A percentile compares a stretch with the other conserved stretches of the same genome.
Conservation (phyloP, 2,797 vertebrate species). For the Sebastes oblongus region DNA sequence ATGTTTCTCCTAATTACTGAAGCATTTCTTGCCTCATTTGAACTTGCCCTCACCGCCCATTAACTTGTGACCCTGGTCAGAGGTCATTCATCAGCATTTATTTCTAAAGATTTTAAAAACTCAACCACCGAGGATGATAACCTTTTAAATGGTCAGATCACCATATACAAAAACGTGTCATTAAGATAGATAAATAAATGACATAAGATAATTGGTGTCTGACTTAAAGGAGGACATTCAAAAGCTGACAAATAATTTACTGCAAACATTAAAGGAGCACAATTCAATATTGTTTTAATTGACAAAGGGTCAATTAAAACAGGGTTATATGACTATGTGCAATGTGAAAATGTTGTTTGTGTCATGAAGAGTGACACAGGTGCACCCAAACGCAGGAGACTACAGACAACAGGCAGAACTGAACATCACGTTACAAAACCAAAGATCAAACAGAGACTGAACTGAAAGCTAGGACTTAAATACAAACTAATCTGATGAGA, state of each 20-base stretch:
- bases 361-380: not conserved
- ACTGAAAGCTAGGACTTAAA: too few species aligned
- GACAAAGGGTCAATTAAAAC: too few species aligned
- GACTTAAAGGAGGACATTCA: constrained; percentile 1
- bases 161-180: not conserved
- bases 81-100: constrained; percentile 7
- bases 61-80: constrained; percentile 39
- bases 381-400: not conserved
- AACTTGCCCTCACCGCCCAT: constrained; percentile 30
- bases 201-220: not conserved
- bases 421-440: not conserved
- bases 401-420: not conserved
- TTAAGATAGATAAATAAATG: not conserved
- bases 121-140: not conserved
- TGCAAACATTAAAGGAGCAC: not conserved
- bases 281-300: not conserved
- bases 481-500: too few species aligned
- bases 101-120: constrained; percentile 15
- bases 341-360: not conserved
- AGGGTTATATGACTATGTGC: not conserved
- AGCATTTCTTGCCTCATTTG: constrained; percentile 25
- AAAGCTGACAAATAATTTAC: not conserved
- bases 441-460: too few species aligned
- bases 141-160: constrained; percentile 13
- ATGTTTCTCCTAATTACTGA: constrained; percentile 34